Conservation (phyloP, 1,140 invertebrate species). For the Caenorhabditis latens region DNA sequence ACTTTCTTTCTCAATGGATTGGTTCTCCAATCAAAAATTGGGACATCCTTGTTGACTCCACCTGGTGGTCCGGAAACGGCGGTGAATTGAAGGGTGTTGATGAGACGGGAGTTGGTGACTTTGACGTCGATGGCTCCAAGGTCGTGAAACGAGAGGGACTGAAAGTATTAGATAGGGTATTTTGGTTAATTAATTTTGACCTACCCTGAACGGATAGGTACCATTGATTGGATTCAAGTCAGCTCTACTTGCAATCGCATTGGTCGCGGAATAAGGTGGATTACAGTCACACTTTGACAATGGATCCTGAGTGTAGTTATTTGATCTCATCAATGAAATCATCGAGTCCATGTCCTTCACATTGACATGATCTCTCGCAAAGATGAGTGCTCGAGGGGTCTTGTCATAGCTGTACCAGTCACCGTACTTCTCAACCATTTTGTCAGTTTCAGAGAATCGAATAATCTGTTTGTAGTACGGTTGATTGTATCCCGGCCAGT, state of each 20-base stretch:
- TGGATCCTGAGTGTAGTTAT: conserved; percentile 81
- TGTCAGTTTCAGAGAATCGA: conserved; percentile 80
- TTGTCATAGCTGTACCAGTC: conserved; percentile 83
- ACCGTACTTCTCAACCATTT: conserved; percentile 82
- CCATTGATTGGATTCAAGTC: conserved; percentile 84
- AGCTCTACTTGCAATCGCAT: conserved; percentile 83
- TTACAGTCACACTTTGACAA: conserved; percentile 83
- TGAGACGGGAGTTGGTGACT: conserved; percentile 78
- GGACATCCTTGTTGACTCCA: conserved; percentile 79
- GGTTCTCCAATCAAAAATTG: conserved; percentile 85
- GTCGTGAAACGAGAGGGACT: conserved; percentile 81
- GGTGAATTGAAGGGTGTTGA: conserved; percentile 80
- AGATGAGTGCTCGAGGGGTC: conserved; percentile 82
- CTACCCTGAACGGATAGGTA: conserved; percentile 82
- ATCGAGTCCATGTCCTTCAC: conserved; percentile 81
- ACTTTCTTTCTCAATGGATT: conserved; percentile 79
- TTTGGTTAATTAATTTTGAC: neutral
- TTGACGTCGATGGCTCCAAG: conserved; percentile 82
- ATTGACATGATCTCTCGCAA: conserved; percentile 81
- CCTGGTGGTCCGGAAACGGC: conserved; percentile 81
- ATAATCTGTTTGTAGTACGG: conserved; percentile 83
- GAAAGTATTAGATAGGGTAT: neutral
- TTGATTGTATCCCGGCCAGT: conserved; percentile 86
- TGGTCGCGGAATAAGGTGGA: conserved; percentile 84
- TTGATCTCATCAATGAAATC: conserved; percentile 81